These are phyloP conservation scores for Latrodectus hesperus DNA, from an alignment of 2,888 invertebrate species.

Conservation along the genomic window DNA sequence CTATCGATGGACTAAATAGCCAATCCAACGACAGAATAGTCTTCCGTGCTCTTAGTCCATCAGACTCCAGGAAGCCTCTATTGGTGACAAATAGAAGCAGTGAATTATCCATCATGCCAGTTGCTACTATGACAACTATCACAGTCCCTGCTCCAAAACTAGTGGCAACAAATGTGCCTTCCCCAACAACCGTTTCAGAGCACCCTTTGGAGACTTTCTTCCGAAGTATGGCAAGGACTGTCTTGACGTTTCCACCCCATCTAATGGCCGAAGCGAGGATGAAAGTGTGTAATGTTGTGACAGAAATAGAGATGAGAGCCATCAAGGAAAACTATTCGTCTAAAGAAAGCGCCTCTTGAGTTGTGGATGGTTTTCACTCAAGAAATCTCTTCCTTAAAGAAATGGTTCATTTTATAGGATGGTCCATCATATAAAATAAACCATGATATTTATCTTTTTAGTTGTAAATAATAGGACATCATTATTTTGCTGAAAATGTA, in stretches of 20 bases:
- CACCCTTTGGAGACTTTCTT: slow-evolving; percentile 15
- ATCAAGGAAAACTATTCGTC: neutral
- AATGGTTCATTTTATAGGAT: no score
- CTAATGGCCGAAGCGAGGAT: slow-evolving; percentile 7
- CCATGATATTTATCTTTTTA: no score
- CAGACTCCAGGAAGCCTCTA: neutral
- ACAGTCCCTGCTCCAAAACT: neutral
- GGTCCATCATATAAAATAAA: no score
- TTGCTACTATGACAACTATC: neutral
- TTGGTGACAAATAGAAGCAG: neutral
- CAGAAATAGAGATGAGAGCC: neutral
- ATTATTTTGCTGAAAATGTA: no score
- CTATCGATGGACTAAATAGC: neutral
- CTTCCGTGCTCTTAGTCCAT: neutral
- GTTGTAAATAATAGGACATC: no score
- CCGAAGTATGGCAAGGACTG: slow-evolving; percentile 18
- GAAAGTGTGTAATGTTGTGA: slow-evolving; percentile 12
- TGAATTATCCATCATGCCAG: neutral
- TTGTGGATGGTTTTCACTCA: no score
- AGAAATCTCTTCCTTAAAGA: no score
- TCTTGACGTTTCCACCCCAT: slow-evolving; percentile 5
- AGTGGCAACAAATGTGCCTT: neutral
- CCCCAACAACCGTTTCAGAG: neutral
- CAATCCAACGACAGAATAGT: neutral
- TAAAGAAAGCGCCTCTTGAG: no score